These are phyloP conservation scores for Orthonyx spaldingii DNA, from an alignment of 2,113 vertebrate genomes.

Conservation along the genomic window DNA sequence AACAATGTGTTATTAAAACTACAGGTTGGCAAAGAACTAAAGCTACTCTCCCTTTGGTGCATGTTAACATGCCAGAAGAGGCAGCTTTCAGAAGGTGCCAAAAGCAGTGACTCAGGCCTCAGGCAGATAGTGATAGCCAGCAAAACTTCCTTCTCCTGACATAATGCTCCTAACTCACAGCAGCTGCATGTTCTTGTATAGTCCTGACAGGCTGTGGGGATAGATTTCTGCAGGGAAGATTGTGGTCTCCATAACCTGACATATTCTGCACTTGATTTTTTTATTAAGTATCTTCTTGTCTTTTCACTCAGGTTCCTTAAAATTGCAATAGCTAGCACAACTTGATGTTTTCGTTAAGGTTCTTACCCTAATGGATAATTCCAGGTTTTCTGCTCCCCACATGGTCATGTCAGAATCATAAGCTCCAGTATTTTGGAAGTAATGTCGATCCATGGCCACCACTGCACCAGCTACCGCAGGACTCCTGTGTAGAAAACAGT, in stretches of 20 bases:
- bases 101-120: not conserved
- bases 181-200: not conserved
- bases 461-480: constrained; percentile 80
- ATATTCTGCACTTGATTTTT: not conserved
- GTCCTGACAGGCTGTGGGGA: not conserved
- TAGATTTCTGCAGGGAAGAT: not conserved
- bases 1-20: not conserved
- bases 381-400: constrained; percentile 81
- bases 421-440: constrained; percentile 86
- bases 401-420: constrained; percentile 83
- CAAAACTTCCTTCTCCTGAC: not conserved
- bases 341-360: not conserved
- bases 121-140: not conserved
- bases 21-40: not conserved
- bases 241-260: not conserved
- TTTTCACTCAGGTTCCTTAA: not conserved
- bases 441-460: constrained; percentile 81
- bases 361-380: constrained; percentile 87
- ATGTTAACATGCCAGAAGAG: not conserved
- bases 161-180: not conserved
- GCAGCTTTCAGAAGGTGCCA: not conserved
- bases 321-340: not conserved
- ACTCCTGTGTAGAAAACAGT: constrained; percentile 69
- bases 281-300: not conserved
- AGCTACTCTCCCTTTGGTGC: not conserved